Conservation (phyloP, 2,113 vertebrate genomes). For the Prunella himalayana region DNA sequence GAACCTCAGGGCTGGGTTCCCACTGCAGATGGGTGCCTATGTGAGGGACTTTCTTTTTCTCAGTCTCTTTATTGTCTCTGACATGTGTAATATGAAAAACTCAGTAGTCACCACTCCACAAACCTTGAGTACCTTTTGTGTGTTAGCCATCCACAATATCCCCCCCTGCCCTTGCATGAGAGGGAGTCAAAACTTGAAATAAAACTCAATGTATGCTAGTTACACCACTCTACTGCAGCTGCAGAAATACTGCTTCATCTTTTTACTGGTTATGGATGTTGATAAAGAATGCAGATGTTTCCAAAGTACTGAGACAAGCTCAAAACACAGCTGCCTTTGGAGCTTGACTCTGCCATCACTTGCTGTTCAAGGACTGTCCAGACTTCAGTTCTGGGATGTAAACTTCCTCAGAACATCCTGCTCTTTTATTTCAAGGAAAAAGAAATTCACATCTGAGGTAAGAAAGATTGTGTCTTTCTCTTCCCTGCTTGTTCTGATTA, state of each 20-base stretch:
- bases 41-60: background rate
- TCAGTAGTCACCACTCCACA: background rate
- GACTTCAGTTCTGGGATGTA: slow-evolving; percentile 11
- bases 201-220: background rate
- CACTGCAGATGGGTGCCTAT: background rate
- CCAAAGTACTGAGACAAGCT: slow-evolving; percentile 53
- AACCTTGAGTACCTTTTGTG: background rate
- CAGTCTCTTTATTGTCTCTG: background rate
- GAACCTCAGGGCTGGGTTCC: background rate
- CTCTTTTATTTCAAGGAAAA: slow-evolving; percentile 28
- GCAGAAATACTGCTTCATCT: slow-evolving; percentile 39
- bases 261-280: slow-evolving; percentile 23
- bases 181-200: slow-evolving; percentile 23
- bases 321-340: slow-evolving; percentile 32
- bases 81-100: background rate
- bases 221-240: slow-evolving; percentile 33
- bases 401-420: slow-evolving; percentile 52
- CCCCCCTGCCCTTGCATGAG: background rate
- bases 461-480: background rate
- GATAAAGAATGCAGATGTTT: slow-evolving; percentile 62
- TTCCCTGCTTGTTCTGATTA: background rate
- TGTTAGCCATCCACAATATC: background rate
- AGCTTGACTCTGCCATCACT: slow-evolving; percentile 42
- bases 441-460: slow-evolving; percentile 1
- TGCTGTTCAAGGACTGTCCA: slow-evolving; percentile 55